Percentiles rank a stretch among this genome's conserved stretches.
Evolutionary conservation across 2,113 vertebrate species (phyloP).

Genomic region (Xenus cinereus): DNA sequence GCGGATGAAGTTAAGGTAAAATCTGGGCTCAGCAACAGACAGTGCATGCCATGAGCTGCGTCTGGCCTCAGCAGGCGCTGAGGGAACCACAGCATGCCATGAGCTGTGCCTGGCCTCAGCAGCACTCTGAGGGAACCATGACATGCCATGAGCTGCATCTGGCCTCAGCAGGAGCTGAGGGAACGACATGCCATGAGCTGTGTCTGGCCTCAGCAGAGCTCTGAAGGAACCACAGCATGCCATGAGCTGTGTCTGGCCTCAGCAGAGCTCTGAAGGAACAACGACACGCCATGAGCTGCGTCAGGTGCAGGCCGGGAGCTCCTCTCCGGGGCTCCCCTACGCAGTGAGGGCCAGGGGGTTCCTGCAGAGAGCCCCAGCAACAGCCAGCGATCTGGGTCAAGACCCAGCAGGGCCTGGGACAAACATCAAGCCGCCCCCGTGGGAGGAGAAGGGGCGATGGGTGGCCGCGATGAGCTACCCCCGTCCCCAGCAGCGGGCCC

Average conservation of each 20-base stretch:
- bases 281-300: fast-evolving
- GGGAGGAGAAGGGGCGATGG: fast-evolving
- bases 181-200: not conserved
- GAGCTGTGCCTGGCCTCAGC: not conserved
- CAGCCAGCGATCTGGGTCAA: not conserved
- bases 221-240: fast-evolving
- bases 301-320: not conserved
- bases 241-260: not conserved
- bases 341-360: not conserved
- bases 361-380: not conserved
- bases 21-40: not conserved
- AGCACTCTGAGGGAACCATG: not conserved
- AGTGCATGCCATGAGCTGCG: not conserved
- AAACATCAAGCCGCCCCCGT: fast-evolving
- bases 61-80: not conserved
- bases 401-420: not conserved
- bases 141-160: not conserved
- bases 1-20: not conserved
- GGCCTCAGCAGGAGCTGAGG: not conserved
- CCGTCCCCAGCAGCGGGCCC: fast-evolving
- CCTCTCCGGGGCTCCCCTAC: not conserved
- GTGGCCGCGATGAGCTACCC: not conserved
- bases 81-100: not conserved
- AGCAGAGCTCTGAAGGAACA: not conserved
- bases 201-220: fast-evolving